Base-by-base conservation (phyloP, 2,113 vertebrate genomes). In the Riparia riparia region DNA sequence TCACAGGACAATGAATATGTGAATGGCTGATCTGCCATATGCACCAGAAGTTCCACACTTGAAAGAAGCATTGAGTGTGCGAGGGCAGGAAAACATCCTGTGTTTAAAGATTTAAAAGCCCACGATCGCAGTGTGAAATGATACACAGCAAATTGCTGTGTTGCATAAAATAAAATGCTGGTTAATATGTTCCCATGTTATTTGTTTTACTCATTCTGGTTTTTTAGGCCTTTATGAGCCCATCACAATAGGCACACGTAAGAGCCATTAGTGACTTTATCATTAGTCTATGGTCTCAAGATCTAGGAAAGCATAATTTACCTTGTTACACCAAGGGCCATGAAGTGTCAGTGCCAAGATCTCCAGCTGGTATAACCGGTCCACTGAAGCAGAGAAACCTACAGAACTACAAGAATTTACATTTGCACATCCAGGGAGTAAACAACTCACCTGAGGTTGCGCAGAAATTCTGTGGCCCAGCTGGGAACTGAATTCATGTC, bases 71-170 rank as follows among this genome's bases (percentile, higher is more conserved):
- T 37, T 3, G 13, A 53, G 19, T 92, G 56, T 57, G 72, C 73
- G 87, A 85, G 77, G 74, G 71, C 17, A 60, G 18, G 71, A 79
- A 80, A 83, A 42, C 32, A 47, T 63, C 31, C 61, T n/a, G 25
- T 64, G 47, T 80, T 58, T 85, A 86, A 95, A 94, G 70, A 44
- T 90, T 81, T 45, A 73, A 64, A 96, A 89, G 50, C 39, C 57
- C 81, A 21, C 1, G 4, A 49, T 65, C 5, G 8, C 71, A 26
- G 12, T 37, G 42, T 78, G 34, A 56, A 63, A 79, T 20, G 89
- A 53, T 73, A n/a, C 12, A 85, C 64, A 93, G 49, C 57, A 64
- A 86, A 82, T 77, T 83, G 31, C 37, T 49, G 7, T 8, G 31
- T 8, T 26, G 6, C 51, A 37, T 60, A 61, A 31, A 90, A 70